Base-by-base conservation (phyloP, 2,113 vertebrate genomes). In the Muntiacus reevesi region DNA sequence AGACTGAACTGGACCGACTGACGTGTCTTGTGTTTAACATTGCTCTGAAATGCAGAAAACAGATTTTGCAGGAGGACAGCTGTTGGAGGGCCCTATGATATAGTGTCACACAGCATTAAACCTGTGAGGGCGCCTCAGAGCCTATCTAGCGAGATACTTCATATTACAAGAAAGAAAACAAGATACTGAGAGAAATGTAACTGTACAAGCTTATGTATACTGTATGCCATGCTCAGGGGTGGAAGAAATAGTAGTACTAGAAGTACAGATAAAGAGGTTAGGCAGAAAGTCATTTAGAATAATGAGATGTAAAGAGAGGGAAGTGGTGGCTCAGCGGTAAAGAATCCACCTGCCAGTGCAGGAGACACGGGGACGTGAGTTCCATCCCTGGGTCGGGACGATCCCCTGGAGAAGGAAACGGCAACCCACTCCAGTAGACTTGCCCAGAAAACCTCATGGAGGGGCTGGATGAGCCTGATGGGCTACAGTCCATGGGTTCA, bases 141-240 rank as follows among this genome's bases (percentile, higher is more conserved):
- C 21, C 64, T 4, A 43, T 25, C 87, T 28, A 30, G 71, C 3
- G n/a, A 55, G n/a, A 45, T 21, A 45, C 4, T 33, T 30, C 7
- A 13, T 10, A n/a, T 5, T 15, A 64, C 33, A 60, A 45, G 40
- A 76, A 86, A 60, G 67, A 81, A 84, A 43, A 3, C 8, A 27
- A 57, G 13, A 5, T 15, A 7, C 3, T 2, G n/a, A 12, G 59
- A 23, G 30, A 54, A n/a, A 17, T 12, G 13, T 10, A 12, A 36
- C 28, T 8, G 16, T n/a, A 5, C 17, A 1, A 14, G 15, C 14
- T 30, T 14, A 5, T 13, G 25, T 7, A 13, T 21, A 10, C 1
- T 12, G 21, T 10, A 17, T 0, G 21, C 50, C 28, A 36, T 0
- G 30, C 55, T 1, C 1, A 3, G 10, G 60, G 0, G 12, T 7